phyloP scores from a whole-genome alignment of 2,888 invertebrate genomes.

The Cosmorhoe ocellata region DNA sequence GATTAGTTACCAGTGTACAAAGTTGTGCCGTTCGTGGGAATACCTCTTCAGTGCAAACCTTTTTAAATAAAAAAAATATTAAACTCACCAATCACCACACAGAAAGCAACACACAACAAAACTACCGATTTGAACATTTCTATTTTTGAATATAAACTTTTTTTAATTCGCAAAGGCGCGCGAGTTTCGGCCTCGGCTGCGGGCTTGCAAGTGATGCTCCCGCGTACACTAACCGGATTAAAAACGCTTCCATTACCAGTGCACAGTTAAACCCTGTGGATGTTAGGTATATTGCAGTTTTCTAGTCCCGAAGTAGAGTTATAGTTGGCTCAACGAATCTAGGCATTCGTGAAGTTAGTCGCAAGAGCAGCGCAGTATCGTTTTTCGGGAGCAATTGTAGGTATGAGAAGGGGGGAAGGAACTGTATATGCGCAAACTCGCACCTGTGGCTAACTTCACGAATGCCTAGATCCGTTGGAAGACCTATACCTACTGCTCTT shows the following conservation, averaged over 20 bases:
- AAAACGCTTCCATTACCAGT: slow-evolving; percentile 54
- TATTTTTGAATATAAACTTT: slow-evolving; percentile 32
- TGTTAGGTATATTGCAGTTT: slow-evolving; percentile 11
- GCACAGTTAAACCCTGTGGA: slow-evolving; percentile 46
- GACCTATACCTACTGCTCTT: too few relatives aligned
- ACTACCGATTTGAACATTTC: slow-evolving; percentile 68
- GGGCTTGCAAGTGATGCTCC: slow-evolving; percentile 67
- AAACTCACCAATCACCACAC: slow-evolving; percentile 69
- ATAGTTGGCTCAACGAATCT: too few relatives aligned
- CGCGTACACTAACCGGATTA: slow-evolving; percentile 64
- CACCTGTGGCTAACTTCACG: too few relatives aligned
- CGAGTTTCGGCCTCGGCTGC: slow-evolving; percentile 57
- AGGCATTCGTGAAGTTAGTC: too few relatives aligned
- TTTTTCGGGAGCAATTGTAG: too few relatives aligned
- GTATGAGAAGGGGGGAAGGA: neutral
- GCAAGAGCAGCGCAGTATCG: too few relatives aligned
- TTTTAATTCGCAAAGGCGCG: slow-evolving; percentile 39
- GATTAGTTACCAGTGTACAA: too few relatives aligned
- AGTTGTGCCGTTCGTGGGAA: too few relatives aligned
- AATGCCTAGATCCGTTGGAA: too few relatives aligned
- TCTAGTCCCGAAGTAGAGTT: neutral
- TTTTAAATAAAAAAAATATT: too few relatives aligned
- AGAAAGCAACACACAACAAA: slow-evolving; percentile 64
- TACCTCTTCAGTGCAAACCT: too few relatives aligned
- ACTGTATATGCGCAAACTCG: too few relatives aligned